These are phyloP conservation scores for Ernsta delagoae DNA, from an alignment of 2,888 invertebrate species.

Conservation along the genomic window DNA sequence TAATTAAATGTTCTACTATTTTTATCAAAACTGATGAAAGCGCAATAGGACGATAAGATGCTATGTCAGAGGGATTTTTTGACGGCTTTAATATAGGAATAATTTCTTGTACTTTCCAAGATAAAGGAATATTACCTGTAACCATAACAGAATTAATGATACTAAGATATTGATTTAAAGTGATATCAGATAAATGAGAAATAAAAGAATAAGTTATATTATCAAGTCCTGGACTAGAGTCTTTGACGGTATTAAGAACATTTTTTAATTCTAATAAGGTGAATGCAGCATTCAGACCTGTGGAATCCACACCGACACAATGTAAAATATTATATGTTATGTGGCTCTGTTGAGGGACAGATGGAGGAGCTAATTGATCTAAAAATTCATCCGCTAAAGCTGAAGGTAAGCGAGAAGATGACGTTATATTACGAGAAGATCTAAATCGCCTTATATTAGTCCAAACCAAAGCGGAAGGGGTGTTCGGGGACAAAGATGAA, in stretches of 20 bases:
- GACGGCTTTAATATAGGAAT: background rate
- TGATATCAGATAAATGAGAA: background rate
- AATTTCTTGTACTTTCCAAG: background rate
- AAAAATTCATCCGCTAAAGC: slow-evolving; percentile 2
- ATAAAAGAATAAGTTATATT: background rate
- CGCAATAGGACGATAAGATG: background rate
- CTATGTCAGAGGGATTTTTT: background rate
- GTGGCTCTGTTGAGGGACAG: background rate
- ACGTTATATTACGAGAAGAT: background rate
- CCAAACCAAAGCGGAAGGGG: background rate
- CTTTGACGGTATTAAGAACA: background rate
- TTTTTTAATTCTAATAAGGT: background rate
- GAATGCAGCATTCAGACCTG: background rate
- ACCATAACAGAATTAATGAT: background rate
- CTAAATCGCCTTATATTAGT: background rate
- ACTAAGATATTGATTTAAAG: background rate
- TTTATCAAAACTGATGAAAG: slow-evolving; percentile 2
- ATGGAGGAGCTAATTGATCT: background rate
- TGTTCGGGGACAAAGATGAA: background rate
- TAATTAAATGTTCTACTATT: background rate
- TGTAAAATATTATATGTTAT: background rate
- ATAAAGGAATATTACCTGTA: background rate
- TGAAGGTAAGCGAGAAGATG: background rate
- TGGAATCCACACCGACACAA: background rate
- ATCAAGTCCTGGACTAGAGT: background rate